Evolutionary conservation across 2,888 invertebrate species (phyloP).

Genomic region (Microplitis manilae): DNA sequence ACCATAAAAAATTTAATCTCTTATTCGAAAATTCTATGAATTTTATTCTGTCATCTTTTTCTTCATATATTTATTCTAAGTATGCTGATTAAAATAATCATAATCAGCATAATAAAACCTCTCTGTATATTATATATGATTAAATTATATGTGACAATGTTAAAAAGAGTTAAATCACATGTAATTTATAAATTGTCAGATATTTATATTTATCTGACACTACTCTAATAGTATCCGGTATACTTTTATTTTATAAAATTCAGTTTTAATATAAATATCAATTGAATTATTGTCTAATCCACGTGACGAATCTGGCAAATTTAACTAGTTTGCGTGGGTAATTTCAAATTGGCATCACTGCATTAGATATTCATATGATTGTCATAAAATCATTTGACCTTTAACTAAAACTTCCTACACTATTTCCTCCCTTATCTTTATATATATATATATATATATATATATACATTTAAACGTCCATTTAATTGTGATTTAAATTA

Average conservation of each 20-base stretch:
- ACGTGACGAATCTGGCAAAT: not conserved
- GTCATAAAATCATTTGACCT: not conserved
- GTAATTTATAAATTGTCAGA: too few species aligned
- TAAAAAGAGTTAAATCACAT: not conserved
- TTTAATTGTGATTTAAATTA: not conserved
- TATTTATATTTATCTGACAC: too few species aligned
- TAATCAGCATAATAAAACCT: too few species aligned
- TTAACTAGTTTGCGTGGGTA: not conserved
- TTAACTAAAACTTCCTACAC: not conserved
- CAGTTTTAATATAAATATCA: too few species aligned
- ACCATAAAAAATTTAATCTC: not conserved
- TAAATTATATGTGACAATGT: not conserved
- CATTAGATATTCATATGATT: not conserved
- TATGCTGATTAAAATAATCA: too few species aligned
- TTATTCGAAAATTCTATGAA: not conserved
- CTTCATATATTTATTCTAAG: not conserved
- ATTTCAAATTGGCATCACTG: not conserved
- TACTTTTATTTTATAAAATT: too few species aligned
- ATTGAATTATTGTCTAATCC: not conserved
- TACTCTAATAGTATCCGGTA: too few species aligned
- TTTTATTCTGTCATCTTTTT: not conserved
- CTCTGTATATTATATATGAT: too few species aligned
- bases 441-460: not conserved
- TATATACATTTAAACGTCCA: not conserved
- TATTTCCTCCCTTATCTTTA: not conserved